A percentile compares a stretch with the other conserved stretches of the same genome.
Conservation (phyloP, 2,888 invertebrate species). For the Volucella inanis region DNA sequence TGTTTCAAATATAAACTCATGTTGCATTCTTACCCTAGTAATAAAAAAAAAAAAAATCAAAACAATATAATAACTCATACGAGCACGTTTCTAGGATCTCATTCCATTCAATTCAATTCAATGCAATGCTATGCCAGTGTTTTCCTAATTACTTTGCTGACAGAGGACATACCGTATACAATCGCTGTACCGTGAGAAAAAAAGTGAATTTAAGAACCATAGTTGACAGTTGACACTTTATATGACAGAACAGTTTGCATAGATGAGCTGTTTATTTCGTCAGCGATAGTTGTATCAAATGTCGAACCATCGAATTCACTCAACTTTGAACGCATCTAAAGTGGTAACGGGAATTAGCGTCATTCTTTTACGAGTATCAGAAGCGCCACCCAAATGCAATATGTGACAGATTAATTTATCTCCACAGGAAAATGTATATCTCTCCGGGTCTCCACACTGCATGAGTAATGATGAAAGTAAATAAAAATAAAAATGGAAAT, state of each 20-base stretch:
- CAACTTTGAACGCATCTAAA: constrained; percentile 16
- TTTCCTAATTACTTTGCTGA: constrained; percentile 32
- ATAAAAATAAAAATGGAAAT: constrained; percentile 54
- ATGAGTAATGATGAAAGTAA: constrained; percentile 57
- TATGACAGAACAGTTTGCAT: constrained; percentile 11
- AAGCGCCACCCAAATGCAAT: constrained; percentile 35
- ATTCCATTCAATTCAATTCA: constrained; percentile 6
- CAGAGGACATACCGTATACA: not conserved
- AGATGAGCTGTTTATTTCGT: not conserved
- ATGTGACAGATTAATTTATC: constrained; percentile 61
- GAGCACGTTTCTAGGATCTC: constrained; percentile 18
- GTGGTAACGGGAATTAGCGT: constrained; percentile 26
- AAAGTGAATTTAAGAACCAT: constrained; percentile 16
- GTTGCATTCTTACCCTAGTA: constrained; percentile 18
- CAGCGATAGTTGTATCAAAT: constrained; percentile 20
- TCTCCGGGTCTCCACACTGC: constrained; percentile 23
- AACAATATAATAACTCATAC: not conserved
- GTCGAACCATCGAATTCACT: constrained; percentile 32
- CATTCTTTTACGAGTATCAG: constrained; percentile 13
- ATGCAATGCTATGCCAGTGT: constrained; percentile 6
- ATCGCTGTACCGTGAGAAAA: constrained; percentile 33
- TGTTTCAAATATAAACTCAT: constrained; percentile 21
- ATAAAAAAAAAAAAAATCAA: not conserved
- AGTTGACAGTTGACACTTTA: constrained; percentile 19
- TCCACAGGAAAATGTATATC: constrained; percentile 51